These are phyloP conservation scores for Branchinecta lindahli DNA, from an alignment of 1,140 invertebrate genomes.

Conservation along the genomic window DNA sequence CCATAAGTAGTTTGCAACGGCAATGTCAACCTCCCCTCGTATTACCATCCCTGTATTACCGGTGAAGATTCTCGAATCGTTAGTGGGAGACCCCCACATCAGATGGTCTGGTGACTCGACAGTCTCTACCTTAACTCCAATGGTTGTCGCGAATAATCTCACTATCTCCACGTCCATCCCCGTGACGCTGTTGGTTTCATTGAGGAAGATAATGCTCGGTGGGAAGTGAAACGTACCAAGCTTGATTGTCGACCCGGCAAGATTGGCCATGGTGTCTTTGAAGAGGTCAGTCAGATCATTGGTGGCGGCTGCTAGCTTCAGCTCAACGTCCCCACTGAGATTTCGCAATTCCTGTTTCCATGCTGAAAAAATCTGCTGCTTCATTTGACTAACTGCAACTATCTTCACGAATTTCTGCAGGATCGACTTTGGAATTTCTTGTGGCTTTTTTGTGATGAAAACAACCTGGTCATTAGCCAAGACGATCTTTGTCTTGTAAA, in stretches of 20 bases:
- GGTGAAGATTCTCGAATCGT: background rate
- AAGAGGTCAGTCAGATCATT: background rate
- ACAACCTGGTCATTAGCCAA: background rate
- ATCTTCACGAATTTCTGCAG: background rate
- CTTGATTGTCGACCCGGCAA: background rate
- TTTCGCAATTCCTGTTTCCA: background rate
- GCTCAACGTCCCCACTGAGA: background rate
- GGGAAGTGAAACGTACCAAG: background rate
- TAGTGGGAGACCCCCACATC: background rate
- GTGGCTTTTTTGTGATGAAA: background rate
- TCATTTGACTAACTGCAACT: background rate
- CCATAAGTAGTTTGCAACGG: background rate
- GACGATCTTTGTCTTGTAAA: background rate
- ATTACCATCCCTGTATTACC: background rate
- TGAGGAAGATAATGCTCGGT: background rate
- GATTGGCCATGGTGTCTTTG: background rate
- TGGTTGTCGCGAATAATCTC: background rate
- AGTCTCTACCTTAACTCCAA: background rate
- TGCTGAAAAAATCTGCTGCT: background rate
- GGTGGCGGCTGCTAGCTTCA: background rate
- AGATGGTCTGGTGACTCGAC: background rate
- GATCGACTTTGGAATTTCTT: background rate
- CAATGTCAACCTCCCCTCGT: background rate
- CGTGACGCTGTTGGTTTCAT: background rate
- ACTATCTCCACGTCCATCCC: background rate